Conservation (phyloP, 2,797 vertebrate species). For the Thalassophryne amazonica region DNA sequence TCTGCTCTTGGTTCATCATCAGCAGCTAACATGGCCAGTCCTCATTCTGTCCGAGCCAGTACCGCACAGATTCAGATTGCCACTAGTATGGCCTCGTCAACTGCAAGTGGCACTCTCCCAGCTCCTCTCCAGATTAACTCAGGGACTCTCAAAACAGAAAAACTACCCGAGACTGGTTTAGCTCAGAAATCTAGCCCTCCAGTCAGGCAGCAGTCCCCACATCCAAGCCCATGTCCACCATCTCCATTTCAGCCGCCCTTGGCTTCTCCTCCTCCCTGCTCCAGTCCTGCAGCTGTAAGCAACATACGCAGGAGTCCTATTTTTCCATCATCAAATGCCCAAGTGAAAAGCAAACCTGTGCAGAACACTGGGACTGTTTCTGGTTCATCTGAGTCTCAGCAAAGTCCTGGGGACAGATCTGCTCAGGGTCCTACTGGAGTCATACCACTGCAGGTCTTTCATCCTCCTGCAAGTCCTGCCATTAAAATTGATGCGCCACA, state of each 20-base stretch:
- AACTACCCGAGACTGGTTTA: slow-evolving; percentile 63
- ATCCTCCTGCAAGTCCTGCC: slow-evolving; percentile 41
- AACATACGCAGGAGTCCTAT: slow-evolving; percentile 83
- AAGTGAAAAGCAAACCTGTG: slow-evolving; percentile 82
- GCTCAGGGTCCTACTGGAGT: slow-evolving; percentile 42
- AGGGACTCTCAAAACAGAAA: slow-evolving; percentile 76
- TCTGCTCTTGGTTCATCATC: slow-evolving; percentile 70
- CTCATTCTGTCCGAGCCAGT: slow-evolving; percentile 76
- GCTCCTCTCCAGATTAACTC: slow-evolving; percentile 66
- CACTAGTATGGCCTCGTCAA: slow-evolving; percentile 39
- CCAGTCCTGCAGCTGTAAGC: slow-evolving; percentile 81
- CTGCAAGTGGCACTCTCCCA: slow-evolving; percentile 47
- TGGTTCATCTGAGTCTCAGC: slow-evolving; percentile 74
- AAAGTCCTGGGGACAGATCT: slow-evolving; percentile 75
- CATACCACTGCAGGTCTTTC: slow-evolving; percentile 40
- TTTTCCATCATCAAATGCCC: slow-evolving; percentile 71
- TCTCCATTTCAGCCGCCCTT: slow-evolving; percentile 75
- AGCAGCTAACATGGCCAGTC: slow-evolving; percentile 62
- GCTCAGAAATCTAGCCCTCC: slow-evolving; percentile 60
- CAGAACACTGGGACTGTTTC: slow-evolving; percentile 80
- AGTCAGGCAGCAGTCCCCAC: slow-evolving; percentile 56
- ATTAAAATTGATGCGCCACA: slow-evolving; percentile 50
- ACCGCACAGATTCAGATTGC: slow-evolving; percentile 79
- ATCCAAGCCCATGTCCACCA: slow-evolving; percentile 49
- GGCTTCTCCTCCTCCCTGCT: slow-evolving; percentile 81